phyloP scores from a whole-genome alignment of 2,797 vertebrate species.

The Girardinus metallicus region DNA sequence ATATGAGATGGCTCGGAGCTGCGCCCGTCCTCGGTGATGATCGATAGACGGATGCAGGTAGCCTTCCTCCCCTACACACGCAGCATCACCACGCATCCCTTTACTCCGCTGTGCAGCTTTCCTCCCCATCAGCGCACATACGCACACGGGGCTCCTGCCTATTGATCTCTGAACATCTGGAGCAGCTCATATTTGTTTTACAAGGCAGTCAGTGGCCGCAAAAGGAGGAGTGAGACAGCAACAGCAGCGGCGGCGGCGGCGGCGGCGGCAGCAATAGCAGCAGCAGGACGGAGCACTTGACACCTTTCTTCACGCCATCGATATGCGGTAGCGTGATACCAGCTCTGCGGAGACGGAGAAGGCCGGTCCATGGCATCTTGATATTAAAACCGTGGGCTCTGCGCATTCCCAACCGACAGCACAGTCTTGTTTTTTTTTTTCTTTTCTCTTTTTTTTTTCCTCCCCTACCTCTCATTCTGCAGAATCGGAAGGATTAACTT shows the following conservation, averaged over 20 bases:
- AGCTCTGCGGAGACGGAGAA: conserved; percentile 80
- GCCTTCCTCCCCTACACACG: conserved; percentile 71
- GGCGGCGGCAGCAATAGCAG: conserved; percentile 38
- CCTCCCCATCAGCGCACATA: conserved; percentile 60
- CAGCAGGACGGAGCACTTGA: conserved; percentile 73
- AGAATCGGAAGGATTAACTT: conserved; percentile 67
- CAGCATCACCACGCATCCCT: conserved; percentile 76
- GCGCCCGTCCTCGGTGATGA: conserved; percentile 74
- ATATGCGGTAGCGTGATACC: conserved; percentile 79
- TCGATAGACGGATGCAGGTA: conserved; percentile 80
- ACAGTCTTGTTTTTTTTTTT: conserved; percentile 24
- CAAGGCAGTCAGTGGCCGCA: conserved; percentile 53
- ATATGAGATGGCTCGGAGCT: conserved; percentile 48
- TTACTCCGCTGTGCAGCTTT: conserved; percentile 60
- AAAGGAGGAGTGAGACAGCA: conserved; percentile 9
- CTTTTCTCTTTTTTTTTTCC: neutral
- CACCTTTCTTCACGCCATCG: conserved; percentile 76
- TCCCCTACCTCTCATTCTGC: conserved; percentile 23
- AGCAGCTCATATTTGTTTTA: conserved; percentile 71
- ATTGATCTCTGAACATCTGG: conserved; percentile 76
- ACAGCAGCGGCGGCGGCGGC: neutral
- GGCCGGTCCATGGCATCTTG: conserved; percentile 82
- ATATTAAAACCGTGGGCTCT: conserved; percentile 76
- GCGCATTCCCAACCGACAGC: conserved; percentile 73
- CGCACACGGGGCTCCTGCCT: conserved; percentile 39